Percentiles rank a stretch among this genome's conserved stretches.
These are phyloP conservation scores for Holacanthus passer DNA, from an alignment of 2,113 vertebrate species.

Conservation along the genomic window DNA sequence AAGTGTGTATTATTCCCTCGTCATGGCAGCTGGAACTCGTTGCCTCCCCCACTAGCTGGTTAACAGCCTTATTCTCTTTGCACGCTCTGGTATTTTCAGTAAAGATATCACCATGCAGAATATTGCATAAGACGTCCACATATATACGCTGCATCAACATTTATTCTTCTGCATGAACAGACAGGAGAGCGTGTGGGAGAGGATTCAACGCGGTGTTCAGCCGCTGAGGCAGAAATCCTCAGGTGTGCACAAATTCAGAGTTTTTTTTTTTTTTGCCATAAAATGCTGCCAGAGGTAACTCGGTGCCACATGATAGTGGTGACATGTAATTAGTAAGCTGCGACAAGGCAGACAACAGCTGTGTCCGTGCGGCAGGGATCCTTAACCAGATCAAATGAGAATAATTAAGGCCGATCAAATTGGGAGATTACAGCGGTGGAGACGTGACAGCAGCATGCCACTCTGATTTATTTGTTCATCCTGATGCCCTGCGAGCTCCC, in stretches of 20 bases:
- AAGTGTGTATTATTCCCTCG: neutral
- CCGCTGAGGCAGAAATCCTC: neutral
- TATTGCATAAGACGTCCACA: slow-evolving; percentile 36
- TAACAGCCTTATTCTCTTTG: slow-evolving; percentile 13
- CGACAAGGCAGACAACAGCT: slow-evolving; percentile 49
- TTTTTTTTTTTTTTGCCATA: neutral
- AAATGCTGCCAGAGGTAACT: slow-evolving; percentile 15
- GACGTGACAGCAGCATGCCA: slow-evolving; percentile 40
- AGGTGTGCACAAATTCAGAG: neutral
- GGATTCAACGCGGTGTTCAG: neutral
- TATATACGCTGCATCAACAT: slow-evolving; percentile 23
- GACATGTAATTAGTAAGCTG: slow-evolving; percentile 64
- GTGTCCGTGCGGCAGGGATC: slow-evolving; percentile 30
- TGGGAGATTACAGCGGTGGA: slow-evolving; percentile 48
- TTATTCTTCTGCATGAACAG: slow-evolving; percentile 21
- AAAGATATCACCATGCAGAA: slow-evolving; percentile 20
- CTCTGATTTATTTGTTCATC: slow-evolving; percentile 39
- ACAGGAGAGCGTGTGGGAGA: slow-evolving; percentile 5
- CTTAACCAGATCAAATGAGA: slow-evolving; percentile 61
- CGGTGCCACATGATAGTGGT: slow-evolving; percentile 21
- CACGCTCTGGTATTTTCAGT: slow-evolving; percentile 4
- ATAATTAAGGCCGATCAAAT: slow-evolving; percentile 71
- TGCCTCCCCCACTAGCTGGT: neutral
- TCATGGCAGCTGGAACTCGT: neutral
- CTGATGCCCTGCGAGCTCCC: neutral